Base-by-base conservation (phyloP, 2,113 vertebrate genomes). In the Phocoena sinus region DNA sequence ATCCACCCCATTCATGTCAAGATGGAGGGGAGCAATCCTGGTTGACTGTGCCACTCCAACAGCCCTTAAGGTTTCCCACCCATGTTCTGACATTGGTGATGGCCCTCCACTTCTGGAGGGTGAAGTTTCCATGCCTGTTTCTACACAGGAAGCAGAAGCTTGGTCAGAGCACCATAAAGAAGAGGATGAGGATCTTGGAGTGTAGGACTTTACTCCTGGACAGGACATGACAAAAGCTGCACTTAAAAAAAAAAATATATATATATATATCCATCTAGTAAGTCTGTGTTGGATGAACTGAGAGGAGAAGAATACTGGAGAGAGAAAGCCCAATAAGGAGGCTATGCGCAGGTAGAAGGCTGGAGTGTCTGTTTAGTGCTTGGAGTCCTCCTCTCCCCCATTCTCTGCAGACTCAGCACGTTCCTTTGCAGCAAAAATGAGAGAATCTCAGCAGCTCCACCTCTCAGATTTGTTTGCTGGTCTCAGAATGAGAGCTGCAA, bases 311-410 rank as follows among this genome's bases (percentile, higher is more conserved):
- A 91, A 73, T 14, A 15, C 58, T 2, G 2, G 36, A 47, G 23
- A 44, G 53, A 62, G 77, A 74, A 70, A 67, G 47, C 25, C 6
- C 25, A 31, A 36, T 23, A 17, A 63, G 18, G 56, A 50, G 18
- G 23, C 26, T 20, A 0, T 7, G 31, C 36, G 38, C 50, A 60
- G 13, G 9, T 44, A 31, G 6, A 31, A 9, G 25, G 1, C 4
- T 20, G 26, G 3, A 11, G 41, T 21, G 6, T 12, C 31, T 0
- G 4, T 18, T 47, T 21, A 60, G 79, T 58, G 31, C 18, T 38
- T 26, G 6, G 56, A 8, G 26, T 3, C 23, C 21, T 68, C 58
- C 38, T 68, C 47, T 62, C 5, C 33, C 8, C 60, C 26, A 1
- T n/a, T 77, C 60, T 31, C 58, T 84, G 31, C 18, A 58, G 71